Evolutionary conservation across 2,113 vertebrate species (phyloP).

Genomic region (Salvelinus fontinalis): DNA sequence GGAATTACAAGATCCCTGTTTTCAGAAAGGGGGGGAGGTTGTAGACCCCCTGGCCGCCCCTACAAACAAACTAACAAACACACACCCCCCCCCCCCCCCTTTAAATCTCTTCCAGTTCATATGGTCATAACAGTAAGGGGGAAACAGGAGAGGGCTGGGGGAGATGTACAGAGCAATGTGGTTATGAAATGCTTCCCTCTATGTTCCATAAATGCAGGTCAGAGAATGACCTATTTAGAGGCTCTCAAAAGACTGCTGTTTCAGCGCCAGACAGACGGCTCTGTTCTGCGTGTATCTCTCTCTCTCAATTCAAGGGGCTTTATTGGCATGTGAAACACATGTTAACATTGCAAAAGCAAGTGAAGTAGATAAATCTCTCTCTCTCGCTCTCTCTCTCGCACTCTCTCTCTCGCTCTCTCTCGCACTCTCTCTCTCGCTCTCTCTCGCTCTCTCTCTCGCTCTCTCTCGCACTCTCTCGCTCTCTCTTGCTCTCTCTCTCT

Average conservation of each 20-base stretch:
- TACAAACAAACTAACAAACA: too few relatives aligned
- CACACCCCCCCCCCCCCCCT: not conserved
- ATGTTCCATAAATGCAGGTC: conserved; percentile 63
- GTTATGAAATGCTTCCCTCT: conserved; percentile 58
- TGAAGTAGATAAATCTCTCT: too few relatives aligned
- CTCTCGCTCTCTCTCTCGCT: not conserved
- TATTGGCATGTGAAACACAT: too few relatives aligned
- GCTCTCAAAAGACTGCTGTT: conserved; percentile 52
- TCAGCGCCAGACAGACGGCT: conserved; percentile 30
- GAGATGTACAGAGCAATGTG: conserved; percentile 48
- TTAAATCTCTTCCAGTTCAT: not conserved
- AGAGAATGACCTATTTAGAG: conserved; percentile 71
- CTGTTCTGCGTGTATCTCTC: too few relatives aligned
- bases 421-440: not conserved
- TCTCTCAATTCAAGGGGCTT: too few relatives aligned
- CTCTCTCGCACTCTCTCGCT: too few relatives aligned
- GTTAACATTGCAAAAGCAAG: too few relatives aligned
- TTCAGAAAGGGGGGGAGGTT: not conserved
- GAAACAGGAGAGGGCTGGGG: conserved; percentile 25
- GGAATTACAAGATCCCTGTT: conserved; percentile 30
- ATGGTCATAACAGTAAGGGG: not conserved
- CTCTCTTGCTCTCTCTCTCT: too few relatives aligned
- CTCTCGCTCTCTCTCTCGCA: too few relatives aligned
- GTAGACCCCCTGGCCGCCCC: not conserved
- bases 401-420: too few relatives aligned